These are phyloP conservation scores for Apoderus coryli DNA, from an alignment of 2,888 invertebrate genomes.

Conservation along the genomic window DNA sequence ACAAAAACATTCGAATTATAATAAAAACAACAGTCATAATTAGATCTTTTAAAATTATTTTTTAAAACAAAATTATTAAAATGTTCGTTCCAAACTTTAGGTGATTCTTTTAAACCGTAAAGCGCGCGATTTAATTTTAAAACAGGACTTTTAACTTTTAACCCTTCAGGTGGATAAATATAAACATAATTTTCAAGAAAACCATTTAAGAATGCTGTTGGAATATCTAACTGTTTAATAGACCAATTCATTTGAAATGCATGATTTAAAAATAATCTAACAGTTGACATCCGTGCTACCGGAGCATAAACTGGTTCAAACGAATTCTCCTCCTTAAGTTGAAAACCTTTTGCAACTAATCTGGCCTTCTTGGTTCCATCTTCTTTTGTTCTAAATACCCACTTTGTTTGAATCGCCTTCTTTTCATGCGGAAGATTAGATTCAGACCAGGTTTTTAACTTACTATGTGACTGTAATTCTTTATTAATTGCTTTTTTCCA, in stretches of 20 bases:
- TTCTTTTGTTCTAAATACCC: conserved; percentile 12
- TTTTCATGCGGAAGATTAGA: conserved; percentile 2
- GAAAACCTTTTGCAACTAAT: conserved; percentile 13
- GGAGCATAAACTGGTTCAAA: conserved; percentile 11
- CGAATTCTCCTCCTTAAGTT: conserved; percentile 12
- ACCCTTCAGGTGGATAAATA: conserved; percentile 14
- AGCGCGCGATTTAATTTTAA: conserved; percentile 17
- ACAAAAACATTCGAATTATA: conserved; percentile 9
- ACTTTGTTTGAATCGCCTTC: conserved; percentile 7
- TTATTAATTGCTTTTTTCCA: conserved; percentile 4
- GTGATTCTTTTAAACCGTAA: conserved; percentile 16
- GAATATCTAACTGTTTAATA: conserved; percentile 13
- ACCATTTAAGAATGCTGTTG: conserved; percentile 10
- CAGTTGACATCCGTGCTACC: conserved; percentile 10
- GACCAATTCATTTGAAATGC: conserved; percentile 10
- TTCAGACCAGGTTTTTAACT: conserved; percentile 6
- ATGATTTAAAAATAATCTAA: conserved; percentile 9
- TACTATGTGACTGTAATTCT: conserved; percentile 6
- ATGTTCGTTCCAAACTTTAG: conserved; percentile 14
- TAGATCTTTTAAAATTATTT: conserved; percentile 13
- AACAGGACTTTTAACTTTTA: conserved; percentile 8
- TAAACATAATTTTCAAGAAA: conserved; percentile 10
- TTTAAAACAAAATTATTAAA: conserved; percentile 12
- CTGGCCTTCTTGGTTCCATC: conserved; percentile 14
- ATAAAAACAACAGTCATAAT: conserved; percentile 15